Conservation (phyloP, 2,797 vertebrate genomes). For the Cynopterus sphinx region DNA sequence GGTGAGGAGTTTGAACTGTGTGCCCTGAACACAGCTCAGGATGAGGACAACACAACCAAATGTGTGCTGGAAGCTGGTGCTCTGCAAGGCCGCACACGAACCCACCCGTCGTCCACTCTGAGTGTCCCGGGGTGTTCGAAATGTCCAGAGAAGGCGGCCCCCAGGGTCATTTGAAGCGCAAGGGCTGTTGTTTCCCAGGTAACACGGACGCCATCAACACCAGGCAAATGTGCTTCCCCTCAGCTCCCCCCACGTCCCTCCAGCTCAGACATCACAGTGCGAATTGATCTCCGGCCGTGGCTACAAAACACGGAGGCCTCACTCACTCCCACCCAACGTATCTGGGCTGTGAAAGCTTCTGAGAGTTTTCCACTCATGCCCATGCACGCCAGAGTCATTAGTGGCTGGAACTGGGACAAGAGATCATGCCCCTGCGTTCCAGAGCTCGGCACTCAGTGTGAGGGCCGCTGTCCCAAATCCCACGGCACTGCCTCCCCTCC, state of each 20-base stretch:
- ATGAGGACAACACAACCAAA: background rate
- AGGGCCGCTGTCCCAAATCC: background rate
- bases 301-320: background rate
- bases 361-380: slow-evolving; percentile 48
- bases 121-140: background rate
- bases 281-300: background rate
- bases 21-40: background rate
- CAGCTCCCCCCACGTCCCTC: background rate
- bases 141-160: background rate
- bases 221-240: background rate
- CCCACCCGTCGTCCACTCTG: background rate
- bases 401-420: slow-evolving; percentile 49
- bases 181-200: slow-evolving; percentile 31
- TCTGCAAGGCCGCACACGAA: background rate
- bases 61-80: background rate
- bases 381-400: slow-evolving; percentile 64
- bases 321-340: background rate
- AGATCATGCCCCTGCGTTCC: slow-evolving; percentile 21
- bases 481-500: rapidly evolving
- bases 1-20: background rate
- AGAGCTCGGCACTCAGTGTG: background rate
- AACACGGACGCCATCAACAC: background rate
- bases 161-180: background rate
- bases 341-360: slow-evolving; percentile 41
- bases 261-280: background rate